A percentile compares a stretch with the other conserved stretches of the same genome.
These are phyloP conservation scores for Pelobates fuscus DNA, from an alignment of 2,113 vertebrate species.

Conservation along the genomic window DNA sequence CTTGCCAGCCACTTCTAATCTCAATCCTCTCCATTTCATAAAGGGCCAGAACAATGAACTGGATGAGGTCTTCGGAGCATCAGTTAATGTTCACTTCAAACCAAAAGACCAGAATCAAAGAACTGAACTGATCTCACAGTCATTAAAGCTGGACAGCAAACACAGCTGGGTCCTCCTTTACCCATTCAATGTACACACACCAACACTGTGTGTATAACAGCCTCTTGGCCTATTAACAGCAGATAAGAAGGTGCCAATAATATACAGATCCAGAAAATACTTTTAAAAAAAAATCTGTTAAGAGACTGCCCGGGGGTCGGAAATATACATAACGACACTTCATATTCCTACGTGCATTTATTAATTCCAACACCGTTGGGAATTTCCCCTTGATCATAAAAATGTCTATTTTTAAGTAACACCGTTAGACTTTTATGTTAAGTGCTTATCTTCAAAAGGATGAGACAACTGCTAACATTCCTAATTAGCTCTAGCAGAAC, in stretches of 20 bases:
- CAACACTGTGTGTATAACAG: not conserved
- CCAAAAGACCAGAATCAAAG: not conserved
- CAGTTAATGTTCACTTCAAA: not conserved
- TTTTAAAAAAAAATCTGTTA: slow-evolving; percentile 1
- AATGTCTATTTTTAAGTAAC: slow-evolving; percentile 26
- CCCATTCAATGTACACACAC: not conserved
- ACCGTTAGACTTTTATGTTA: slow-evolving; percentile 31
- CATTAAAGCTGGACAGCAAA: not conserved
- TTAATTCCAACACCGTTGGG: slow-evolving; percentile 22
- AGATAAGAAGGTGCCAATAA: slow-evolving; percentile 20
- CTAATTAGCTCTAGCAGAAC: slow-evolving; percentile 31
- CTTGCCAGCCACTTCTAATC: not conserved
- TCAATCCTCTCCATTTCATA: not conserved
- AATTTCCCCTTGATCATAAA: slow-evolving; percentile 38
- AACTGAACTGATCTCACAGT: not conserved
- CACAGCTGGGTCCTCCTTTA: not conserved
- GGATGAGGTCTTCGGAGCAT: not conserved
- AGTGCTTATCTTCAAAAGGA: slow-evolving; percentile 44
- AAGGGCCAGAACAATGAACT: not conserved
- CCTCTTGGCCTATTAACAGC: not conserved
- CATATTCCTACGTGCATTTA: slow-evolving; percentile 19
- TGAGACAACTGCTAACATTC: slow-evolving; percentile 32
- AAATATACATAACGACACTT: slow-evolving; percentile 14
- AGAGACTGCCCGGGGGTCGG: slow-evolving; percentile 11
- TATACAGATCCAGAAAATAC: not conserved